A percentile compares a stretch with the other conserved stretches of the same genome.
phyloP scores from a whole-genome alignment of 1,140 invertebrate genomes.

The Cyclargus thomasi region DNA sequence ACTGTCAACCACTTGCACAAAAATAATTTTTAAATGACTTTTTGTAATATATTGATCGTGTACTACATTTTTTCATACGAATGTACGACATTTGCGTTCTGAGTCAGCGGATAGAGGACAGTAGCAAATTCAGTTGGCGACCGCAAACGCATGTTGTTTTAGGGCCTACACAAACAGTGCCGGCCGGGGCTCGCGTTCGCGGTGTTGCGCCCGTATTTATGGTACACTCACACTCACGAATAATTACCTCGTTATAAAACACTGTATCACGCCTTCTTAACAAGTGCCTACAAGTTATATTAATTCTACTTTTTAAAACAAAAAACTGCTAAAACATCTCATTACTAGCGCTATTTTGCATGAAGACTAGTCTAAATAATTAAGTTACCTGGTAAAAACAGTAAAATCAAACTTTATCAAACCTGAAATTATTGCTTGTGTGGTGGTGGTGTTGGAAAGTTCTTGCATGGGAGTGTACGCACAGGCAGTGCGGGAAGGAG shows the following conservation, averaged over 20 bases:
- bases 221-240: constrained; percentile 56
- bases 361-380: too few relatives aligned
- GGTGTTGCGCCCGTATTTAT: constrained; percentile 67
- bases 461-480: too few relatives aligned
- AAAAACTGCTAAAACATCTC: too few relatives aligned
- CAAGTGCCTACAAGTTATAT: background rate
- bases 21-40: too few relatives aligned
- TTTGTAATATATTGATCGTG: too few relatives aligned
- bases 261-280: constrained; percentile 17
- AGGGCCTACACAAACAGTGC: constrained; percentile 66
- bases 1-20: too few relatives aligned
- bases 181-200: constrained; percentile 47
- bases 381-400: too few relatives aligned
- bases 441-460: too few relatives aligned
- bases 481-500: too few relatives aligned
- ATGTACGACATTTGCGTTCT: constrained; percentile 39
- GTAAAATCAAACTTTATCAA: too few relatives aligned
- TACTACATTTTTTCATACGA: constrained; percentile 17
- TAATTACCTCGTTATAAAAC: constrained; percentile 71
- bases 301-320: constrained; percentile 8
- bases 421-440: too few relatives aligned
- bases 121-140: constrained; percentile 64
- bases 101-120: constrained; percentile 65
- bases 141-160: constrained; percentile 72
- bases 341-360: too few relatives aligned